Evolutionary conservation across 1,140 invertebrate genomes (phyloP), one percentile per base, ranked within the genome.

Genomic region (Parasteatoda tepidariorum): DNA sequence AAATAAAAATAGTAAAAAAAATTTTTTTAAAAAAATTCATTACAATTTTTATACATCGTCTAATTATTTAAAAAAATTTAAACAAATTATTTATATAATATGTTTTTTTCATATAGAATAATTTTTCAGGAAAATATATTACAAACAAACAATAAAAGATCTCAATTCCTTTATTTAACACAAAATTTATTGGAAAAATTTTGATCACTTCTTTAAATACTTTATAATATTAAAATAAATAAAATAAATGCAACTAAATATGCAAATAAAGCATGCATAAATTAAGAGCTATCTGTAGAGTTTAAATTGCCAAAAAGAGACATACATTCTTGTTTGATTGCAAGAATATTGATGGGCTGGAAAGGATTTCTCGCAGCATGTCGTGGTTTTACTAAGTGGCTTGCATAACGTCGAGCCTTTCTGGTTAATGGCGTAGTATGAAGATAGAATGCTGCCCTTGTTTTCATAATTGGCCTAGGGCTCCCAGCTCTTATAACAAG

Each of bases 401-500:
- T 92, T 88, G 95, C 97, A 62, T 97, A 90, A 70, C 94, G 91
- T 57, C 97, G 92, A 28, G 96, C 96, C 24, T 97, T 92, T 85
- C 95, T 92, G 57, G 96, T 97, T 86, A 97, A 90, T 41, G 95
- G 93, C 85, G 96, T 97, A 26, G 90, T 97, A 87, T 94, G 93
- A 85, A 98, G 91, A 90, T 97, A 98, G 90, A 98, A 98, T 31
- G 97, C 97, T 84, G 97, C 96, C 86, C 97, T 92, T 55, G 97
- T 98, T 90, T 98, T 98, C 95, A 98, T 97, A 0, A 98, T 95
- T 28, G 97, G 96, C 48, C 96, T 91, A 2, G 95, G 95, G 31
- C 94, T 95, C 30, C 94, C 95, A 64, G 91, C 88, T 84, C 90
- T 85, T 30, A 94, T 90, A 68, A 92, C 91, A 28, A 93, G 89